A percentile compares a stretch with the other conserved stretches of the same genome.
Evolutionary conservation across 2,888 invertebrate species (phyloP).

Genomic region (Melanotus villosus): DNA sequence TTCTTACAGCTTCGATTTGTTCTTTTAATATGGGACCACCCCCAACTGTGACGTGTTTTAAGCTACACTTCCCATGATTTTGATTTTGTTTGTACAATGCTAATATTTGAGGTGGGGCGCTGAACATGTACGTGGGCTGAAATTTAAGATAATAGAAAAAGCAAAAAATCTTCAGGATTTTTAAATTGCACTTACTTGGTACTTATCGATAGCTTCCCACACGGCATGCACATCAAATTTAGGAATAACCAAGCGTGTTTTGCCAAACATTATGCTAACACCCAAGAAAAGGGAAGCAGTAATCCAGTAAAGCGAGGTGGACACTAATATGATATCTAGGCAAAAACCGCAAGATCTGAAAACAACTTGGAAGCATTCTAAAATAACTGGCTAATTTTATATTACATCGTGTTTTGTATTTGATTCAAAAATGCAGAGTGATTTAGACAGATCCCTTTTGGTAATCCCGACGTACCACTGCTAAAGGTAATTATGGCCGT

Average conservation of each 20-base stretch:
- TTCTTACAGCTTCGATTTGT: slow-evolving; percentile 36
- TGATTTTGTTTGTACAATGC: background rate
- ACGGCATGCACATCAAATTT: slow-evolving; percentile 52
- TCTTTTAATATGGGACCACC: slow-evolving; percentile 45
- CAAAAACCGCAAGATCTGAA: slow-evolving; percentile 47
- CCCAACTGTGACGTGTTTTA: slow-evolving; percentile 37
- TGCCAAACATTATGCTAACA: slow-evolving; percentile 52
- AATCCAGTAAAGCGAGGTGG: slow-evolving; percentile 62
- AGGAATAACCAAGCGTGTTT: slow-evolving; percentile 55
- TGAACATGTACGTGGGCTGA: slow-evolving; percentile 13
- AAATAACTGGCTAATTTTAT: too few species aligned
- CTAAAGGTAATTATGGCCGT: slow-evolving; percentile 53
- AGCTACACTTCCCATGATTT: too few species aligned
- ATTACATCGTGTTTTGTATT: background rate
- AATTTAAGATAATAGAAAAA: background rate
- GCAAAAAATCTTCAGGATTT: too few species aligned
- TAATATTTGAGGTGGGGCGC: slow-evolving; percentile 8
- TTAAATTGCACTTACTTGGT: slow-evolving; percentile 20
- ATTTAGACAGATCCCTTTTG: slow-evolving; percentile 54
- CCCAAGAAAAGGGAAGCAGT: slow-evolving; percentile 56
- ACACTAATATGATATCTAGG: slow-evolving; percentile 49
- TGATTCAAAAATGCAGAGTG: slow-evolving; percentile 43
- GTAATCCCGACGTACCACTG: slow-evolving; percentile 56
- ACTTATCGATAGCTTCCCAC: slow-evolving; percentile 51
- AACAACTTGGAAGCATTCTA: too few species aligned